phyloP scores from a whole-genome alignment of 2,888 invertebrate genomes.

The Xestia rhomboidea region DNA sequence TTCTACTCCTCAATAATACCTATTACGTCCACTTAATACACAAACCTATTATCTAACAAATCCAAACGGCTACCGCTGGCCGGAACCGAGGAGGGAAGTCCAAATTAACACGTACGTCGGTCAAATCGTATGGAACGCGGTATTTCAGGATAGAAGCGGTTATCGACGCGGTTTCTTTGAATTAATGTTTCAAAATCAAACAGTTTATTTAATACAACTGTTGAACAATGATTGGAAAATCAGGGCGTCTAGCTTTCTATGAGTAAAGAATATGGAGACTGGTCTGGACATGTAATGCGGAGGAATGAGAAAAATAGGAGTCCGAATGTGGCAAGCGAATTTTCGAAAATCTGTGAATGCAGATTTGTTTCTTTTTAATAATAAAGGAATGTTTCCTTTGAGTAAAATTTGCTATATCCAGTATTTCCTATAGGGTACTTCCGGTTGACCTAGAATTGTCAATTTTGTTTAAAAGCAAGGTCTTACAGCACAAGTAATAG shows the following conservation, averaged over 20 bases:
- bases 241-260: background rate
- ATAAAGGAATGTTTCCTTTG: no score
- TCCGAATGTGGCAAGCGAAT: no score
- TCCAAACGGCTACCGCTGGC: slow-evolving; percentile 5
- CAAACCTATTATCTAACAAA: slow-evolving; percentile 48
- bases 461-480: no score
- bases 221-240: background rate
- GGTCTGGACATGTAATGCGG: no score
- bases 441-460: no score
- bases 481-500: no score
- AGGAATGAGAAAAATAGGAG: no score
- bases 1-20: slow-evolving; percentile 15
- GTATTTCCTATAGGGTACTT: no score
- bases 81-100: slow-evolving; percentile 54
- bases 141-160: slow-evolving; percentile 52
- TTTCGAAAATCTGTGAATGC: no score
- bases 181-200: slow-evolving; percentile 29
- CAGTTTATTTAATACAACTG: background rate
- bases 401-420: no score
- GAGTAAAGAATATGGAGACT: background rate
- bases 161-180: slow-evolving; percentile 41
- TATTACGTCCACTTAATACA: slow-evolving; percentile 15
- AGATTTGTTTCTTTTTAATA: no score
- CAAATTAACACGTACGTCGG: slow-evolving; percentile 43
- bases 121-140: slow-evolving; percentile 34